Evolutionary conservation across 2,888 invertebrate species (phyloP).

Genomic region (Parnassius apollo): DNA sequence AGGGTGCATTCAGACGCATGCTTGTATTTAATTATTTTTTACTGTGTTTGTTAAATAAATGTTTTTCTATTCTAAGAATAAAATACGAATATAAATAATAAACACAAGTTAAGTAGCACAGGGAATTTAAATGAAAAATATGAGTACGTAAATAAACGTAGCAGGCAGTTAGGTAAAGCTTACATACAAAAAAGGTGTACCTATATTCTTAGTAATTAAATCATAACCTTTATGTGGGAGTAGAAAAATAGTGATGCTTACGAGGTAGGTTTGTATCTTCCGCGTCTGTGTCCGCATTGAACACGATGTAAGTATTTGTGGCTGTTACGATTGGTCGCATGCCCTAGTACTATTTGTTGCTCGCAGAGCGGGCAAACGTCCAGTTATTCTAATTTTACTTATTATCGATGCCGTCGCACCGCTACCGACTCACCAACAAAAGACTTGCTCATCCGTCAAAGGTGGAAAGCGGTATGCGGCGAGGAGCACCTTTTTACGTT

Average conservation of each 20-base stretch:
- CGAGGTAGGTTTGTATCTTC: constrained; percentile 46
- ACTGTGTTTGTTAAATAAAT: too few species aligned
- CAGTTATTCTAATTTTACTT: constrained; percentile 81
- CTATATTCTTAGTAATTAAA: too few species aligned
- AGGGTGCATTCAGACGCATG: too few species aligned
- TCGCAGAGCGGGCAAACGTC: constrained; percentile 75
- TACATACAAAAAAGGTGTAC: too few species aligned
- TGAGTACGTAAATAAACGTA: too few species aligned
- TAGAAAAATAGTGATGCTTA: background rate
- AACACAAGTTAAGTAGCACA: too few species aligned
- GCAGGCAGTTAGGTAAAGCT: too few species aligned
- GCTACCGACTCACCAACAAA: constrained; percentile 66
- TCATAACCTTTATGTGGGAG: background rate
- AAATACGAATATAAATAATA: too few species aligned
- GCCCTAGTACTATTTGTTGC: constrained; percentile 80
- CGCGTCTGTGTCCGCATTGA: constrained; percentile 62
- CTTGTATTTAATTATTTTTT: too few species aligned
- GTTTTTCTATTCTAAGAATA: too few species aligned
- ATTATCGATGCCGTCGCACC: constrained; percentile 78
- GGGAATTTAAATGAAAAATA: too few species aligned
- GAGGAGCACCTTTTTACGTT: background rate
- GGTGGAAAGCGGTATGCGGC: constrained; percentile 42
- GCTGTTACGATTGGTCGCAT: constrained; percentile 76
- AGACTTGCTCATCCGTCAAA: constrained; percentile 62
- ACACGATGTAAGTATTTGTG: constrained; percentile 66